A percentile compares a stretch with the other conserved stretches of the same genome.
phyloP scores from a whole-genome alignment of 2,113 vertebrate genomes.

The Crocuta crocuta region DNA sequence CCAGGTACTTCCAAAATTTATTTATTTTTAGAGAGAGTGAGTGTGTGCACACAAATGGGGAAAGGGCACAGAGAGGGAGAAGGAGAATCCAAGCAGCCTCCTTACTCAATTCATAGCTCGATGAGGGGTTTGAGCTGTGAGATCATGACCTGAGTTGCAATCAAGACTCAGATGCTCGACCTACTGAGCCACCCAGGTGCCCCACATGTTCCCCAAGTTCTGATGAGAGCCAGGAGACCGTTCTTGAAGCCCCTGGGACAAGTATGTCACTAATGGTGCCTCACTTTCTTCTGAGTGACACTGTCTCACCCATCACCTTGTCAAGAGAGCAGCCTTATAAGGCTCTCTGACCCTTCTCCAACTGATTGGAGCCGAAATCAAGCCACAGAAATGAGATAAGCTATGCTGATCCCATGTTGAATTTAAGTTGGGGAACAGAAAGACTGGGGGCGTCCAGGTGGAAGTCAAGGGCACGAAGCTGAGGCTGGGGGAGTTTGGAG shows the following conservation, averaged over 20 bases:
- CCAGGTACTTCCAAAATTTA: no score
- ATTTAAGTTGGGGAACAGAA: background rate
- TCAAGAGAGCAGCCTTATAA: background rate
- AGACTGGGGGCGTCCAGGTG: rapidly evolving
- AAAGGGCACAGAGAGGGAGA: no score
- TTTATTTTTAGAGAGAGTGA: no score
- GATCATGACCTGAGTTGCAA: no score
- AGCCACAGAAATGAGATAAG: background rate
- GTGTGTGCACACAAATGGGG: no score
- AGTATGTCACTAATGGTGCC: background rate
- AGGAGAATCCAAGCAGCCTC: no score
- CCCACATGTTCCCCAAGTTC: background rate
- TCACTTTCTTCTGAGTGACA: background rate
- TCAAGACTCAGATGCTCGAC: no score
- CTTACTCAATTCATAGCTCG: no score
- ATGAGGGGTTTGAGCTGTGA: no score
- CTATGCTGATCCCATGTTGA: background rate
- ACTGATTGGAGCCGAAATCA: background rate
- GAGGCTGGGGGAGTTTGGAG: background rate
- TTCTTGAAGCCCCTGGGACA: background rate
- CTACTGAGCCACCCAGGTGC: no score
- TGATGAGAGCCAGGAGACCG: background rate
- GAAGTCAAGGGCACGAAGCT: background rate
- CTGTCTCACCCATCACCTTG: background rate
- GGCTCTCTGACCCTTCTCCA: no score